Evolutionary conservation across 2,113 vertebrate species (phyloP).

Genomic region (Crotalus helleri): DNA sequence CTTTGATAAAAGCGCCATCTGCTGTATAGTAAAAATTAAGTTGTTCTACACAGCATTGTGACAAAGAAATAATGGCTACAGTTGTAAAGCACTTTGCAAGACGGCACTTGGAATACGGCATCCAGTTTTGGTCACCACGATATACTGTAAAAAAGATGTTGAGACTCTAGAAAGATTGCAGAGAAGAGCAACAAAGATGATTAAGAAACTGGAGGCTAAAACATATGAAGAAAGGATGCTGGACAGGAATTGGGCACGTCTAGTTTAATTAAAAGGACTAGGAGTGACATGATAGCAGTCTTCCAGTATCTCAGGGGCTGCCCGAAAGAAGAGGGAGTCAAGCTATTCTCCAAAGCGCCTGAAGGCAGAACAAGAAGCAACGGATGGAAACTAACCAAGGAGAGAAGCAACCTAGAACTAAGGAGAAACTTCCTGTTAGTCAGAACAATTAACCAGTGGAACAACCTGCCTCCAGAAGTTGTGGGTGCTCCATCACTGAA

Average conservation of each 20-base stretch:
- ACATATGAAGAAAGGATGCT: neutral
- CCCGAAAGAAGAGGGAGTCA: neutral
- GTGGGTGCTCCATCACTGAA: too few species aligned
- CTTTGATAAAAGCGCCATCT: conserved; percentile 65
- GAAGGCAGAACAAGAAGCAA: too few species aligned
- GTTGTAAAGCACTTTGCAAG: neutral
- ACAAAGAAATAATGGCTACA: neutral
- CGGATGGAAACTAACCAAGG: too few species aligned
- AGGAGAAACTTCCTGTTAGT: too few species aligned
- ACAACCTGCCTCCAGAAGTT: too few species aligned
- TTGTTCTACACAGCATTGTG: neutral
- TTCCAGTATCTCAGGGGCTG: neutral
- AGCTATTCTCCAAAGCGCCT: neutral
- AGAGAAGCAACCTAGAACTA: too few species aligned
- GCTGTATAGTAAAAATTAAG: conserved; percentile 38
- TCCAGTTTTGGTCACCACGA: neutral
- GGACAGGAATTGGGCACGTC: neutral
- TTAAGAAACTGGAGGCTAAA: neutral
- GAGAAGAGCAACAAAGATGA: neutral
- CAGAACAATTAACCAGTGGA: too few species aligned
- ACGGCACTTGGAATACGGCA: neutral
- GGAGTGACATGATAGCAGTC: neutral
- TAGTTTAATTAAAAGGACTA: neutral
- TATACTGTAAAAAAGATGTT: neutral
- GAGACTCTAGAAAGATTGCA: neutral